phyloP scores from a whole-genome alignment of 2,888 invertebrate species.

The Limnephilus marmoratus region DNA sequence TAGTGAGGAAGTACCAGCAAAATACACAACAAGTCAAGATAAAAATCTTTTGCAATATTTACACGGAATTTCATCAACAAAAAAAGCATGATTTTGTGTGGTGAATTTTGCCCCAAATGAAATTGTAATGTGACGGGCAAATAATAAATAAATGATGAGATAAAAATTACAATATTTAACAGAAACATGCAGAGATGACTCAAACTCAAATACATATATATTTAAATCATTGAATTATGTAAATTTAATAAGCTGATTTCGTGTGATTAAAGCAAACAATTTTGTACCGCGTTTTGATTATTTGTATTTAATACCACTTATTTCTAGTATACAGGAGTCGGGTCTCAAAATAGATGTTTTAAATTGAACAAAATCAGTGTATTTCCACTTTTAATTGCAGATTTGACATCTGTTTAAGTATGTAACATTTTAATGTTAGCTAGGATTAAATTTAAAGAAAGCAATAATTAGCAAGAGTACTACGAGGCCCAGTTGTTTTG shows the following conservation, averaged over 20 bases:
- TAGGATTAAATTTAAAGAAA: background rate
- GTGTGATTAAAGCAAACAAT: background rate
- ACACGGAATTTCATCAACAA: background rate
- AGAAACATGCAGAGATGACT: background rate
- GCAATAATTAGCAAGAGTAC: constrained; percentile 39
- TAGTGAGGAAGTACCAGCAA: background rate
- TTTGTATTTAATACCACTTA: background rate
- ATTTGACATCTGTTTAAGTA: background rate
- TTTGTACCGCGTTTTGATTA: background rate
- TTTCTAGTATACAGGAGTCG: background rate
- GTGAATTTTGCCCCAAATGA: background rate
- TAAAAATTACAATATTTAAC: background rate
- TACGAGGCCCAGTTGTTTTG: background rate
- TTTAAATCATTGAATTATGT: background rate
- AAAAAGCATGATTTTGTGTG: background rate
- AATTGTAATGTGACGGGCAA: background rate
- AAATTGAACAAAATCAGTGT: background rate
- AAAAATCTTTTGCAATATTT: background rate
- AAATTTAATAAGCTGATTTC: background rate
- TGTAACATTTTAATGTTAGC: background rate
- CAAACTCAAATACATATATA: background rate
- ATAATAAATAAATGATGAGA: background rate
- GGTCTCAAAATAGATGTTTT: background rate
- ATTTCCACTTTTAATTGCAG: background rate
- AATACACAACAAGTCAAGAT: background rate